phyloP scores from a whole-genome alignment of 2,113 vertebrate genomes.

The Numenius arquata region DNA sequence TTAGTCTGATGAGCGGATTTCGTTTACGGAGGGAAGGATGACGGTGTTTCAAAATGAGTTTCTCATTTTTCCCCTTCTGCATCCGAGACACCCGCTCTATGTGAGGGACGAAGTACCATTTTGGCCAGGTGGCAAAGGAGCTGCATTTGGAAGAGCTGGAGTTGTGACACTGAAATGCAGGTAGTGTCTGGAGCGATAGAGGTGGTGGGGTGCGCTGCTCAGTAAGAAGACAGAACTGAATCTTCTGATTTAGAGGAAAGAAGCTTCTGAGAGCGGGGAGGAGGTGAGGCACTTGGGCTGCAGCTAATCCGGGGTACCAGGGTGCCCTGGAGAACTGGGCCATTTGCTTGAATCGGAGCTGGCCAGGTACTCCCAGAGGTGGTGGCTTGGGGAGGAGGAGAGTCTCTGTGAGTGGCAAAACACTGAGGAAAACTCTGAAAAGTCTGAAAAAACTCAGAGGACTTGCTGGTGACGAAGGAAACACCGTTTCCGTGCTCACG shows the following conservation, averaged over 20 bases:
- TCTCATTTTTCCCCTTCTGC: not conserved
- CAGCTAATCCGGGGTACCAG: not conserved
- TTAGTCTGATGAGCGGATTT: not conserved
- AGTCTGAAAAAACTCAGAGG: too few species aligned
- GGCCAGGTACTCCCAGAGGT: fast-evolving
- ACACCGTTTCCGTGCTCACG: fast-evolving
- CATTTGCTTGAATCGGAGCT: fast-evolving
- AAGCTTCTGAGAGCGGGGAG: not conserved
- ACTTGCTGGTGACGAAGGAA: not conserved
- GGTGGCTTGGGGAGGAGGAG: not conserved
- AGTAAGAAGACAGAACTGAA: not conserved
- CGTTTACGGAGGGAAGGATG: not conserved
- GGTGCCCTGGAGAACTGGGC: not conserved
- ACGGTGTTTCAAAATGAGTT: not conserved
- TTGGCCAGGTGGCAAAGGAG: not conserved
- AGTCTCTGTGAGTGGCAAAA: not conserved
- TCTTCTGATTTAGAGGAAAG: not conserved
- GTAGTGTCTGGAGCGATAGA: not conserved
- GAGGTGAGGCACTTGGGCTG: not conserved
- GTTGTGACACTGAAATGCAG: not conserved
- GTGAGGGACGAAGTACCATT: not conserved
- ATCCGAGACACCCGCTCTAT: not conserved
- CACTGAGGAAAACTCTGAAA: too few species aligned
- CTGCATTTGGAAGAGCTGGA: not conserved
- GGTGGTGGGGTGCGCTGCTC: not conserved